phyloP scores from a whole-genome alignment of 2,888 invertebrate genomes.

The Ophion obscuratus region DNA sequence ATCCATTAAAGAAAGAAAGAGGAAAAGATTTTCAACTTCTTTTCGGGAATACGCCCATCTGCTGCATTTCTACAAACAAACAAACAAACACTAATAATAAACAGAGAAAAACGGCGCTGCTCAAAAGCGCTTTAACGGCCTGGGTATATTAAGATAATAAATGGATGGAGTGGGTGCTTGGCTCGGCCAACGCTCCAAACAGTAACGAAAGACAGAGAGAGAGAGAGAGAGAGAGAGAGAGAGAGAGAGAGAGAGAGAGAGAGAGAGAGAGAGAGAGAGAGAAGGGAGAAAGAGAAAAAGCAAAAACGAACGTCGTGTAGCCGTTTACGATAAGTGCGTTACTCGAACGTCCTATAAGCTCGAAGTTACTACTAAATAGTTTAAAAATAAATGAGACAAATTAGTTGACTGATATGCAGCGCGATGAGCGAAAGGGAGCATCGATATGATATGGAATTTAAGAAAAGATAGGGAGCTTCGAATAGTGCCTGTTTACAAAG shows the following conservation, averaged over 20 bases:
- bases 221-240: not conserved
- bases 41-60: not conserved
- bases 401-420: conserved; percentile 46
- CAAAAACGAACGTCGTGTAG: conserved; percentile 43
- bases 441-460: conserved; percentile 67
- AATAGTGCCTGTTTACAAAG: conserved; percentile 82
- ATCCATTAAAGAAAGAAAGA: not conserved
- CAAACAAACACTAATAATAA: not conserved
- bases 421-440: conserved; percentile 51
- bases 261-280: not conserved
- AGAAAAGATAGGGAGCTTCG: conserved; percentile 78
- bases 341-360: conserved; percentile 47
- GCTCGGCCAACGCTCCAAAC: conserved; percentile 23
- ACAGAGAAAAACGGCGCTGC: conserved; percentile 2
- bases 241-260: not conserved
- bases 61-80: not conserved
- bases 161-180: conserved; percentile 43
- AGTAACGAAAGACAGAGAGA: not conserved
- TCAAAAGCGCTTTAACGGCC: conserved; percentile 1
- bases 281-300: not conserved
- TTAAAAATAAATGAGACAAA: conserved; percentile 35
- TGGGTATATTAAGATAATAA: conserved; percentile 32
- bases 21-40: not conserved
- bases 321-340: conserved; percentile 49
- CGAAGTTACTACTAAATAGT: conserved; percentile 52